Evolutionary conservation across 2,797 vertebrate genomes (phyloP).

Genomic region (Hafferia zeledoni): DNA sequence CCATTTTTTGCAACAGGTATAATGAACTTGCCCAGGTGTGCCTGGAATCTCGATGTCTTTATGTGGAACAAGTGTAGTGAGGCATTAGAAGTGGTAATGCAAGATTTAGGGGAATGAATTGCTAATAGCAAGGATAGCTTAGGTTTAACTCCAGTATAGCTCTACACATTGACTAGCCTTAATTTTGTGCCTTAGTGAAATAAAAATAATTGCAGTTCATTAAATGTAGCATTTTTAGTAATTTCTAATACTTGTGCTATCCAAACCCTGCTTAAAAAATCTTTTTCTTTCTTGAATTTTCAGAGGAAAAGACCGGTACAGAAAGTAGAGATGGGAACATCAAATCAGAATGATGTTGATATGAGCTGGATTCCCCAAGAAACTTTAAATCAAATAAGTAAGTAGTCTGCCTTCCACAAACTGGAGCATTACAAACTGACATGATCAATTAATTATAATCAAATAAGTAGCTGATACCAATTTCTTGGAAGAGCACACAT

Average conservation of each 20-base stretch:
- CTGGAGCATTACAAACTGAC: background rate
- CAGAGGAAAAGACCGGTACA: constrained; percentile 91
- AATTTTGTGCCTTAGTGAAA: background rate
- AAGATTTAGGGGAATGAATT: background rate
- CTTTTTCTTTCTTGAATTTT: background rate
- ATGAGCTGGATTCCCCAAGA: constrained; percentile 99
- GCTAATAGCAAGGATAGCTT: background rate
- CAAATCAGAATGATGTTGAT: constrained; percentile 94
- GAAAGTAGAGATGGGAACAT: constrained; percentile 96
- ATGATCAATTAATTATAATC: background rate
- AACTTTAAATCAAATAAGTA: constrained; percentile 98
- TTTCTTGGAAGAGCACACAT: background rate
- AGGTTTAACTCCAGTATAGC: background rate
- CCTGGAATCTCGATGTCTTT: background rate
- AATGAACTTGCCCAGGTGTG: background rate
- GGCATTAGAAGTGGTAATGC: background rate
- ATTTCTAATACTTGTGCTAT: background rate
- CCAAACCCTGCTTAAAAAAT: background rate
- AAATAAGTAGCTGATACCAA: background rate
- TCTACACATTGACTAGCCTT: background rate
- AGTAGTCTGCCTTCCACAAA: constrained; percentile 62
- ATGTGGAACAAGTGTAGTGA: background rate
- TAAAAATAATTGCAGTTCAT: background rate
- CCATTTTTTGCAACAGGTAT: background rate
- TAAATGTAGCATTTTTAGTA: background rate